Percentiles rank a stretch among this genome's conserved stretches.
Evolutionary conservation across 53 echinoderm and acorn worm species (phyloP).

Genomic region (Astropecten irregularis): DNA sequence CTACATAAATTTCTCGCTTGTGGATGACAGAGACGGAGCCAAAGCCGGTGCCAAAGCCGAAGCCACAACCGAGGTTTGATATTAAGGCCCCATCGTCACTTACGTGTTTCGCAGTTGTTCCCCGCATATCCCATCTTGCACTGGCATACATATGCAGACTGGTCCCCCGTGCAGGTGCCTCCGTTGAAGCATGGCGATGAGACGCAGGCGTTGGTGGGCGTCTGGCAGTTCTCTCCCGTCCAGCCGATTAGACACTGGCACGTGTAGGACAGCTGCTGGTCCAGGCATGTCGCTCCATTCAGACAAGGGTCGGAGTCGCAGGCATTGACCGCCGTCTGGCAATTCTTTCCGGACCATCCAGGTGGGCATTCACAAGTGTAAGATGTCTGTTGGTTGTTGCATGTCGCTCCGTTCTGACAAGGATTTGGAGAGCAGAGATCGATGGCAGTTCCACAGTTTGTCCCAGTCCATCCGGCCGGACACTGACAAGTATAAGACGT

Average conservation of each 20-base stretch:
- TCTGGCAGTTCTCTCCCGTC: slow-evolving; percentile 33
- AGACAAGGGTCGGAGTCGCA: slow-evolving; percentile 44
- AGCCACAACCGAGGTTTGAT: too few relatives aligned
- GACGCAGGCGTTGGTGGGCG: background rate
- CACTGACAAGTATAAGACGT: slow-evolving; percentile 38
- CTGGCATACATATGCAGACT: slow-evolving; percentile 4
- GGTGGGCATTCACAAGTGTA: slow-evolving; percentile 35
- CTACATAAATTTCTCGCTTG: too few relatives aligned
- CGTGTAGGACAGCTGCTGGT: slow-evolving; percentile 1
- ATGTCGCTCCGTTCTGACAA: slow-evolving; percentile 71
- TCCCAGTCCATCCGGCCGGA: slow-evolving; percentile 12
- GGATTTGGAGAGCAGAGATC: background rate
- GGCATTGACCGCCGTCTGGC: background rate
- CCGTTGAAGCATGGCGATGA: background rate
- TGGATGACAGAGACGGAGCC: too few relatives aligned
- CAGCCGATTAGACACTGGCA: slow-evolving; percentile 45
- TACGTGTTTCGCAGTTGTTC: background rate
- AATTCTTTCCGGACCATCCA: slow-evolving; percentile 25
- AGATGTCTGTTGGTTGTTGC: slow-evolving; percentile 25
- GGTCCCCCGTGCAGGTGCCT: background rate
- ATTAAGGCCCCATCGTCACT: too few relatives aligned
- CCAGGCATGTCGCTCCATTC: slow-evolving; percentile 69
- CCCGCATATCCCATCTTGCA: slow-evolving; percentile 14
- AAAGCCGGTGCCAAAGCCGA: too few relatives aligned
- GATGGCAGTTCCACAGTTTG: background rate